Percentiles rank a stretch among this genome's conserved stretches.
phyloP scores from a whole-genome alignment of 2,888 invertebrate genomes.

The Synanthedon andrenaeformis region DNA sequence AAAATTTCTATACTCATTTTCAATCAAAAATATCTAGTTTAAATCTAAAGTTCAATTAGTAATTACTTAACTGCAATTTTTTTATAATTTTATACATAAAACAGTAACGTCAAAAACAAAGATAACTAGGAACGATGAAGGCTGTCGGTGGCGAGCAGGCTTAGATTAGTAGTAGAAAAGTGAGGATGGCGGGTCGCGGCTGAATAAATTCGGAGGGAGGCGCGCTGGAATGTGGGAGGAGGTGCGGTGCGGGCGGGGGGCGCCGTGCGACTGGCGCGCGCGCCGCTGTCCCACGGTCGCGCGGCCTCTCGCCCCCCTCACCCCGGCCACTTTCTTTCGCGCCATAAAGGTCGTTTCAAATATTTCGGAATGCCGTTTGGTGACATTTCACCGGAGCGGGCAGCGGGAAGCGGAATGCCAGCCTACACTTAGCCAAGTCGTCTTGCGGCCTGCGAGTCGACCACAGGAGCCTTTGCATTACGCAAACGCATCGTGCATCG shows the following conservation, averaged over 20 bases:
- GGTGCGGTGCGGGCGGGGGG: slow-evolving; percentile 48
- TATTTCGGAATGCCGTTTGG: slow-evolving; percentile 69
- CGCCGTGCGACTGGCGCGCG: slow-evolving; percentile 78
- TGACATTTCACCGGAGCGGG: slow-evolving; percentile 64
- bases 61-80: too few species aligned
- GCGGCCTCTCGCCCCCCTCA: slow-evolving; percentile 33
- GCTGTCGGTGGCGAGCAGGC: neutral
- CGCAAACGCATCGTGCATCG: slow-evolving; percentile 4
- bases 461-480: slow-evolving; percentile 7
- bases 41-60: too few species aligned
- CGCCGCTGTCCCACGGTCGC: slow-evolving; percentile 69
- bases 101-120: too few species aligned
- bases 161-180: neutral
- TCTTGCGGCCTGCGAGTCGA: slow-evolving; percentile 10
- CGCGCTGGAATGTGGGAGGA: slow-evolving; percentile 58
- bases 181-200: slow-evolving; percentile 39
- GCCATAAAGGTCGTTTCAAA: slow-evolving; percentile 72
- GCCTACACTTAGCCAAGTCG: slow-evolving; percentile 38
- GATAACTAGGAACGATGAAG: neutral
- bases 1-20: too few species aligned
- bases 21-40: too few species aligned
- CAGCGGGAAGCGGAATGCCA: slow-evolving; percentile 39
- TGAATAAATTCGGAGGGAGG: slow-evolving; percentile 68
- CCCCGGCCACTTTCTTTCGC: slow-evolving; percentile 64
- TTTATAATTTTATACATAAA: too few species aligned